These are phyloP conservation scores for Agonopterix subpropinquella DNA, from an alignment of 2,888 invertebrate species.

Conservation along the genomic window DNA sequence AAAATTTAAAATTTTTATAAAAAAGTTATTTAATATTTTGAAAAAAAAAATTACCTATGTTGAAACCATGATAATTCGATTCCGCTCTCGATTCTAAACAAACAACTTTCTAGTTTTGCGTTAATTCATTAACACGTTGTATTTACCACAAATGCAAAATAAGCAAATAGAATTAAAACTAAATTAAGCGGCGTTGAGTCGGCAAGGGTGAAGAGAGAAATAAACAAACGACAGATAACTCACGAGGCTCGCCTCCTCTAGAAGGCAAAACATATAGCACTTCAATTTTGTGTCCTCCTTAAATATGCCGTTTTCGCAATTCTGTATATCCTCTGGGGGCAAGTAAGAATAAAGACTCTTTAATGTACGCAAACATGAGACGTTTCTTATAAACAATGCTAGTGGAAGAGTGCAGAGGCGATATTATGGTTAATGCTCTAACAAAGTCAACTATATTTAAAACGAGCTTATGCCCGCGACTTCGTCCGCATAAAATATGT, in stretches of 20 bases:
- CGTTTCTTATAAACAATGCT: constrained; percentile 37
- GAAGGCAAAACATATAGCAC: constrained; percentile 73
- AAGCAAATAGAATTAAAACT: constrained; percentile 42
- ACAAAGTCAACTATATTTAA: too few species aligned
- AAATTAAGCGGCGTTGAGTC: constrained; percentile 38
- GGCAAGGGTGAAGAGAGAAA: constrained; percentile 36
- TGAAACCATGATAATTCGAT: too few species aligned
- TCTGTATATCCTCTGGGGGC: constrained; percentile 70
- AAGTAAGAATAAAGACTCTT: constrained; percentile 60
- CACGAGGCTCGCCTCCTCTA: constrained; percentile 70
- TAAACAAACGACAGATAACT: constrained; percentile 56
- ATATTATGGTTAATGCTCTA: background rate
- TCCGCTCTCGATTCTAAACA: too few species aligned
- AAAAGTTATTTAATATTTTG: too few species aligned
- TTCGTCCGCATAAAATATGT: too few species aligned
- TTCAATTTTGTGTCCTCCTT: constrained; percentile 71
- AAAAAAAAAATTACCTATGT: too few species aligned
- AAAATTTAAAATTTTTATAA: too few species aligned
- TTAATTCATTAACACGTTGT: too few species aligned
- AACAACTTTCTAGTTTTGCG: too few species aligned
- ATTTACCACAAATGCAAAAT: constrained; percentile 26
- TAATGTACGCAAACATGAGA: constrained; percentile 54
- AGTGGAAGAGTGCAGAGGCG: constrained; percentile 14
- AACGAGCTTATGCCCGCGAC: too few species aligned
- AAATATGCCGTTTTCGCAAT: constrained; percentile 75